Evolutionary conservation across 1,140 invertebrate species (phyloP), one percentile per base, ranked within the genome.

Genomic region (Drosophila kikkawai): DNA sequence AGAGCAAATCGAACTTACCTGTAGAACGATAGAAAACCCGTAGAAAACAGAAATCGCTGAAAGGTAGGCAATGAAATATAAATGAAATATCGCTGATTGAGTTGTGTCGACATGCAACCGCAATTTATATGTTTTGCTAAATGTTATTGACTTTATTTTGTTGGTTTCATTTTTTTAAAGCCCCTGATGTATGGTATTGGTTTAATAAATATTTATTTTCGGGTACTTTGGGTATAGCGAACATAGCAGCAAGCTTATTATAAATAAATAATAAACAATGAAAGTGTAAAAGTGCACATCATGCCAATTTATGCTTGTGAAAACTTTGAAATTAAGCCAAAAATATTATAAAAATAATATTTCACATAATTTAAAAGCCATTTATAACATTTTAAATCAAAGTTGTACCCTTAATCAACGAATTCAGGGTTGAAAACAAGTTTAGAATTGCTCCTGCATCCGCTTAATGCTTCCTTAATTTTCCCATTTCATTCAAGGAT

Each of bases 1-100:
- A 42, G 47, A 67, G 66, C 75, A 67, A 84, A 85, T 84, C 81
- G 75, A 84, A 77, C 70, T 67, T 71, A 39, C 53, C 37, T 51
- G 37, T 26, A 9, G 29, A 39, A 15, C 19, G 29, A 45, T 19
- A 17, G 42, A 36, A 51, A 26, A 4, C 12, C 17, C 41, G 12
- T 17, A 3, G 42, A 29, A 26, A 69, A 39, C 19, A 19, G 3
- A 50, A 59, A 32, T 59, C 66, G 32, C 69, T 71, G 53, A 73
- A 73, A 73, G 58, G 55, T 73, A 73, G 67, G 69, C 69, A 42
- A 73, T 37, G 44, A 58, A 57, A 70, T n/a, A 45, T 53, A 53
- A 29, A 45, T 68, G 8, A 39, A 41, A 69, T 48, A 51, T 51
- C 7, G 44, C n/a, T 55, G 42, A 69, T 58, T 70, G 51, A 51